Base-by-base conservation (phyloP, 2,797 vertebrate species). In the Neomorphus geoffroyi region DNA sequence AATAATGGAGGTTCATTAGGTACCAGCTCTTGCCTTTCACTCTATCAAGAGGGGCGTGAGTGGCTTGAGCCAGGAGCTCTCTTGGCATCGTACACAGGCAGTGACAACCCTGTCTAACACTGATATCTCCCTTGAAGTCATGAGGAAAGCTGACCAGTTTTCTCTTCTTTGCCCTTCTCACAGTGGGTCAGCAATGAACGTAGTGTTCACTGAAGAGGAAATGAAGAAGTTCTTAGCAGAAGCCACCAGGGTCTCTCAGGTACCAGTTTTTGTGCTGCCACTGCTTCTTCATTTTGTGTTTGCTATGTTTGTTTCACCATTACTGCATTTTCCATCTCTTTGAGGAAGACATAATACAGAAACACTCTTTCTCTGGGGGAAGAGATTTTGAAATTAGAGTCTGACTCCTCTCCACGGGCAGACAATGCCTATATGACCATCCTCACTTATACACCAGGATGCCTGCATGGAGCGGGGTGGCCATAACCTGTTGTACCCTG, bases 161-260 rank as follows among this genome's bases (percentile, higher is more conserved):
- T 66, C 41, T 88, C 46, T 66, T 39, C 39, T 61, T 51, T 26
- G 26, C 11, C 41, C 1, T 32, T 91, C 69, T 90, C 41, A 48
- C 90, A 99, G 99, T 90, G 99, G 99, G 30, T 99, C 99, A 54
- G 99, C 99, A 30, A 99, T 99, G 99, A 99, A 99, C 12, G 98
- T 99, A 15, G 99, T 94, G 7, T 98, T 98, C 39, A 98, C 98
- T 46, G 98, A 99, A 62, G 98, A 98, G 46, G 99, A 99, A 96
- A 99, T 99, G 98, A 99, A 99, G 97, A 98, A 97, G n/a, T 99
- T 99, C 95, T 97, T 99, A 93, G 98, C 98, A 91, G 99, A 99
- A 97, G 99, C 99, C 66, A 97, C 98, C 26, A 98, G 99, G 97
- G 99, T 99, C 70, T 99, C 99, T 80, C 99, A 99, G 99, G 99